Percentiles rank a stretch among this genome's conserved stretches.
Evolutionary conservation across 2,113 vertebrate genomes (phyloP).

Genomic region (Tringa solitaria): DNA sequence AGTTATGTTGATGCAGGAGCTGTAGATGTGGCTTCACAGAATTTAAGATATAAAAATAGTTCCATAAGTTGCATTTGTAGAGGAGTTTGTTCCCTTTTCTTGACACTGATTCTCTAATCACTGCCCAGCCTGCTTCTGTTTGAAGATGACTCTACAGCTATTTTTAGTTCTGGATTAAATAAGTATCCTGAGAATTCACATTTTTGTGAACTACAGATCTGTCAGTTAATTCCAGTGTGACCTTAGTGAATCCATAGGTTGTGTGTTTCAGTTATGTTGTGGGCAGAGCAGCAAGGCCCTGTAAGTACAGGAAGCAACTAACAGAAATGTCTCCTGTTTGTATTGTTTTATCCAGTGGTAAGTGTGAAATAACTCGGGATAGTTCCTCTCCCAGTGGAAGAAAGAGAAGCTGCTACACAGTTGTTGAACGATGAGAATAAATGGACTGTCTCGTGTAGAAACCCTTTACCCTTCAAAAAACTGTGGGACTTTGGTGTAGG

Average conservation of each 20-base stretch:
- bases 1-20: not conserved
- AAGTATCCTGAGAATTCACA: not conserved
- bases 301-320: not conserved
- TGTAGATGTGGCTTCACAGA: not conserved
- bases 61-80: not conserved
- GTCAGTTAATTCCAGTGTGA: not conserved
- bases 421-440: not conserved
- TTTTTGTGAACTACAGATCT: not conserved
- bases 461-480: not conserved
- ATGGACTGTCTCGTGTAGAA: not conserved
- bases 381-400: not conserved
- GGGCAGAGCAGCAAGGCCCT: not conserved
- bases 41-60: not conserved
- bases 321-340: not conserved
- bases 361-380: not conserved
- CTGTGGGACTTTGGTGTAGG: not conserved
- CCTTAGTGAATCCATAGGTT: not conserved
- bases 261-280: not conserved
- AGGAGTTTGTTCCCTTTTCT: constrained; percentile 30
- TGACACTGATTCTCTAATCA: not conserved
- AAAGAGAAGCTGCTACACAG: not conserved
- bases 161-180: not conserved
- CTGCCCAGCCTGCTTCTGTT: not conserved
- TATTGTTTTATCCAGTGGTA: not conserved
- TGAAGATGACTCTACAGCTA: not conserved